Percentiles rank a stretch among this genome's conserved stretches.
Evolutionary conservation across 2,888 invertebrate species (phyloP).

Genomic region (Spisula solida): DNA sequence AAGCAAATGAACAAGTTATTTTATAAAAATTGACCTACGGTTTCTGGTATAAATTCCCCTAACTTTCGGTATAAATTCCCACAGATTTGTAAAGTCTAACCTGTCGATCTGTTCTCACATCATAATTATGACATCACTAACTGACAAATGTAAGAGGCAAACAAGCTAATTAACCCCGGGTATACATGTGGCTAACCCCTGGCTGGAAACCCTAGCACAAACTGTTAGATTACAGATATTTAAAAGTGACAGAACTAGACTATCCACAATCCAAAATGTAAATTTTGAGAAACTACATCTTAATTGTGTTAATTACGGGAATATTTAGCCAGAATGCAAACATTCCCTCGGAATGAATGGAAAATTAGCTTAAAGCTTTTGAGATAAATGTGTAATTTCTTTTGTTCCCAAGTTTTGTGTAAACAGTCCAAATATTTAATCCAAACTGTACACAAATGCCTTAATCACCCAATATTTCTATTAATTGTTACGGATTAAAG

Average conservation of each 20-base stretch:
- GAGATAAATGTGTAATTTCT: slow-evolving; percentile 67
- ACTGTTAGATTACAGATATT: slow-evolving; percentile 5
- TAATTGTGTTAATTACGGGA: slow-evolving; percentile 66
- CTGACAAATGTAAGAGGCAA: slow-evolving; percentile 34
- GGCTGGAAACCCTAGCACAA: slow-evolving; percentile 12
- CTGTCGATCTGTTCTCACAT: slow-evolving; percentile 6
- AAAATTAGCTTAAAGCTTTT: slow-evolving; percentile 63
- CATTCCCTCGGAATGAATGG: slow-evolving; percentile 49
- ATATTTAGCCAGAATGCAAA: slow-evolving; percentile 57
- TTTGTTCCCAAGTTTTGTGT: slow-evolving; percentile 62
- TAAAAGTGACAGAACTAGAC: slow-evolving; percentile 23
- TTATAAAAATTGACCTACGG: slow-evolving; percentile 5
- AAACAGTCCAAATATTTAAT: slow-evolving; percentile 61
- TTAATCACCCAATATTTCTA: slow-evolving; percentile 59
- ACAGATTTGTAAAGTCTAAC: slow-evolving; percentile 20
- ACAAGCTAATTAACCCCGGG: slow-evolving; percentile 38
- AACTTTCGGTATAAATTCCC: not conserved
- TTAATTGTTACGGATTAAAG: slow-evolving; percentile 56
- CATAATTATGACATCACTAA: slow-evolving; percentile 32
- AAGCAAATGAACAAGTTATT: no score
- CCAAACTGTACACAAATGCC: slow-evolving; percentile 57
- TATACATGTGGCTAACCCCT: slow-evolving; percentile 36
- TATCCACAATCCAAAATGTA: slow-evolving; percentile 52
- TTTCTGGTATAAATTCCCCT: not conserved
- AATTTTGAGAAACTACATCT: slow-evolving; percentile 49